Base-by-base conservation (phyloP, 2,797 vertebrate species). In the Lophius americanus region DNA sequence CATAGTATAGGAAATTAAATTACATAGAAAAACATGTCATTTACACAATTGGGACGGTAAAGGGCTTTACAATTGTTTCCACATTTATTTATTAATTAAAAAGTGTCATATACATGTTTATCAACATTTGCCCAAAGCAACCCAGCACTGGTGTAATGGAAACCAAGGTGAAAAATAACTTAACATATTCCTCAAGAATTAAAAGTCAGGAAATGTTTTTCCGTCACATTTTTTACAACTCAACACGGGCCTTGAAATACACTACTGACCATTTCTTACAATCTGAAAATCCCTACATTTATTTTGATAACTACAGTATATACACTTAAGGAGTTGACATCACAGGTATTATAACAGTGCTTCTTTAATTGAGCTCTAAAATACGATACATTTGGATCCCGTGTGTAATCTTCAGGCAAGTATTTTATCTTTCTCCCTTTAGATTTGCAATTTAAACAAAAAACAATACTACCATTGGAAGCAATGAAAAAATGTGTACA, bases 31-130 rank as follows among this genome's bases (percentile, higher is more conserved):
- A 23, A 62, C 3, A 61, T 51, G 4, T 52, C 8, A 71, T 37
- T 53, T 35, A 48, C 44, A 76, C 44, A 46, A 47, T 47, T 65
- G 4, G 9, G 41, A 51, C 72, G 70, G 43, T 66, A 68, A 66
- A 82, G 61, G 42, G 9, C 48, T 70, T 65, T 73, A 69, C 60
- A 73, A 68, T 83, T 1, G 39, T 81, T 79, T 79, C 58, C 67
- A 78, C 82, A 86, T 83, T 88, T 82, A 83, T 81, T 23, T 23
- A 23, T 86, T 87, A 64, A 72, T 91, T 87, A 91, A 46, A 92
- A 92, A 89, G 68, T 78, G 83, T 89, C 88, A 88, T 86, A 90
- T 89, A 91, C 88, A 89, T 79, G 61, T 87, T 69, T 62, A 70
- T 73, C 85, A 85, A 83, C 58, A 69, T 81, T 73, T 75, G 75